Conservation (phyloP, 2,797 vertebrate species). For the Zenarchopterus dispar region DNA sequence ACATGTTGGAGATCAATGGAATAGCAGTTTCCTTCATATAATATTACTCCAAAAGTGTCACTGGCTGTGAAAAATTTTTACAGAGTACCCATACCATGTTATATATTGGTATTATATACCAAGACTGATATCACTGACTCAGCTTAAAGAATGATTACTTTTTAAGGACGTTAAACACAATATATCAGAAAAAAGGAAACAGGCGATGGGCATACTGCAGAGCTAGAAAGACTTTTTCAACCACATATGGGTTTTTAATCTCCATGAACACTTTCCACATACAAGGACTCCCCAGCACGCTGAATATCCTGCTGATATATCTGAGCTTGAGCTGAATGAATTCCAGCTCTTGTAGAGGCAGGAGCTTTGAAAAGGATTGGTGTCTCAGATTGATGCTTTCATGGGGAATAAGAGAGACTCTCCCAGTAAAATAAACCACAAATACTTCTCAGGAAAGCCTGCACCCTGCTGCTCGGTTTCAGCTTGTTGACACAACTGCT, state of each 20-base stretch:
- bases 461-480: constrained; percentile 37
- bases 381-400: constrained; percentile 33
- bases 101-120: too few species aligned
- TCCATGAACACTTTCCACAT: constrained; percentile 17
- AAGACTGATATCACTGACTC: too few species aligned
- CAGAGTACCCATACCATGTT: too few species aligned
- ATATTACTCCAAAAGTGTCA: too few species aligned
- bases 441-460: constrained; percentile 50
- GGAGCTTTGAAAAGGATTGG: constrained; percentile 33
- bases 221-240: neutral
- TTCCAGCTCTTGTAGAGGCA: constrained; percentile 27
- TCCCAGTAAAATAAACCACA: constrained; percentile 68
- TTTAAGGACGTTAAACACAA: too few species aligned
- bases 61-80: too few species aligned
- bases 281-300: constrained; percentile 15
- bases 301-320: constrained; percentile 19
- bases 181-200: too few species aligned
- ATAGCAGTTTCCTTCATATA: too few species aligned
- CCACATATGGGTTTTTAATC: constrained; percentile 20
- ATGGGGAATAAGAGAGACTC: constrained; percentile 38
- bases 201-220: too few species aligned
- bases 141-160: too few species aligned
- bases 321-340: constrained; percentile 22
- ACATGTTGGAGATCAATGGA: too few species aligned
- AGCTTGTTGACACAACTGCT: constrained; percentile 71